Percentiles rank a stretch among this genome's conserved stretches.
phyloP scores from a whole-genome alignment of 2,888 invertebrate species.

The Branchellion lobata region DNA sequence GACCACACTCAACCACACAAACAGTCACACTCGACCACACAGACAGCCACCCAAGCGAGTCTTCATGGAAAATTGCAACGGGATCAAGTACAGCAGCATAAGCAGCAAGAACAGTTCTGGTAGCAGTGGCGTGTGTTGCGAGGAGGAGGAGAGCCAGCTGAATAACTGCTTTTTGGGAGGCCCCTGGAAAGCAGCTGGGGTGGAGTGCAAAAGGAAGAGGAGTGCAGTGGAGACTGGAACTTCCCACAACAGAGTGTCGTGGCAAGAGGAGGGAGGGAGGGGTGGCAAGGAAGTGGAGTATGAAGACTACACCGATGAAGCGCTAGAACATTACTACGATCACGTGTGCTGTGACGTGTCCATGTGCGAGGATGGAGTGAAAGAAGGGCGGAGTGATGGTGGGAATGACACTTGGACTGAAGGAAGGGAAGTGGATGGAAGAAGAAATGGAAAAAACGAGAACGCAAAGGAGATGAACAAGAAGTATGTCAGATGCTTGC shows the following conservation, averaged over 20 bases:
- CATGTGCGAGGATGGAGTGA: background rate
- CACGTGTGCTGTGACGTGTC: background rate
- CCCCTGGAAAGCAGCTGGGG: background rate
- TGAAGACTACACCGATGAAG: no score
- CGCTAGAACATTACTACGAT: background rate
- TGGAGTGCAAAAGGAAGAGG: no score
- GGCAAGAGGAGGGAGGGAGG: no score
- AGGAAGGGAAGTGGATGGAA: background rate
- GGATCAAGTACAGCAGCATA: background rate
- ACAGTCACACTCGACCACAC: background rate
- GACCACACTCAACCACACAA: background rate
- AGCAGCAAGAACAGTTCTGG: background rate
- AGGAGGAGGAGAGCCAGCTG: background rate
- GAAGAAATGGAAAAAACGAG: background rate
- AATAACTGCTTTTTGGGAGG: no score
- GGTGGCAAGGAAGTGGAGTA: no score
- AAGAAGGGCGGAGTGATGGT: background rate
- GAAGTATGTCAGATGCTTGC: no score
- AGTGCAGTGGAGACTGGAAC: no score
- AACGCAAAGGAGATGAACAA: background rate
- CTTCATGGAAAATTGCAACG: background rate
- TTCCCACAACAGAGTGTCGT: no score
- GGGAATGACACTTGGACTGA: no score
- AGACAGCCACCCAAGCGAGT: background rate
- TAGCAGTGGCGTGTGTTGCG: background rate